Evolutionary conservation across 2,888 invertebrate species (phyloP).

Genomic region (Lasioglossum morio): DNA sequence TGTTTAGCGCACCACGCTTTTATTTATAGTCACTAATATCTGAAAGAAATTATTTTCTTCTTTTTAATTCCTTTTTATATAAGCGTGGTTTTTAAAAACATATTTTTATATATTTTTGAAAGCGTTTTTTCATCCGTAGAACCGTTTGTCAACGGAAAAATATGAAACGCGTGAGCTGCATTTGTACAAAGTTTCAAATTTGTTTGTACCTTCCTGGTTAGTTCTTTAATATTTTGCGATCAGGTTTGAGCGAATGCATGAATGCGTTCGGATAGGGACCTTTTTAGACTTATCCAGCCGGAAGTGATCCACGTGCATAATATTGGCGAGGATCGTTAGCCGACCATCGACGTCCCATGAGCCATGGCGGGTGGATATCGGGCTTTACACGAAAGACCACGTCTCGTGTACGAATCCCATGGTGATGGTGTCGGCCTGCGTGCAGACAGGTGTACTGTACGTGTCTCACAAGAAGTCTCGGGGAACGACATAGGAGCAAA

Average conservation of each 20-base stretch:
- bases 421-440: slow-evolving; percentile 7
- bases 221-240: not conserved
- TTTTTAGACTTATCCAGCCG: not conserved
- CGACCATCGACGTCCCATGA: not conserved
- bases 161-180: not conserved
- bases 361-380: slow-evolving; percentile 8
- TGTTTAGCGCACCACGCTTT: too few relatives aligned
- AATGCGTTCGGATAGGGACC: not conserved
- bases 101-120: too few relatives aligned
- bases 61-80: too few relatives aligned
- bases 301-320: not conserved
- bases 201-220: not conserved
- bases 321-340: not conserved
- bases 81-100: too few relatives aligned
- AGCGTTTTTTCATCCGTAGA: too few relatives aligned
- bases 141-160: not conserved
- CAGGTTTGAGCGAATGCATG: slow-evolving; percentile 39
- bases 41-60: too few relatives aligned
- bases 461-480: not conserved
- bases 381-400: slow-evolving; percentile 48
- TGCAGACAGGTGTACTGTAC: slow-evolving; percentile 5
- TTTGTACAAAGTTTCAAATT: not conserved
- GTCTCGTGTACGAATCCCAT: slow-evolving; percentile 34
- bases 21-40: too few relatives aligned
- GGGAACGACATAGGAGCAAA: not conserved